Evolutionary conservation across 2,113 vertebrate species (phyloP), one percentile per base, ranked within the genome.

Genomic region (Pelmatolapia mariae): DNA sequence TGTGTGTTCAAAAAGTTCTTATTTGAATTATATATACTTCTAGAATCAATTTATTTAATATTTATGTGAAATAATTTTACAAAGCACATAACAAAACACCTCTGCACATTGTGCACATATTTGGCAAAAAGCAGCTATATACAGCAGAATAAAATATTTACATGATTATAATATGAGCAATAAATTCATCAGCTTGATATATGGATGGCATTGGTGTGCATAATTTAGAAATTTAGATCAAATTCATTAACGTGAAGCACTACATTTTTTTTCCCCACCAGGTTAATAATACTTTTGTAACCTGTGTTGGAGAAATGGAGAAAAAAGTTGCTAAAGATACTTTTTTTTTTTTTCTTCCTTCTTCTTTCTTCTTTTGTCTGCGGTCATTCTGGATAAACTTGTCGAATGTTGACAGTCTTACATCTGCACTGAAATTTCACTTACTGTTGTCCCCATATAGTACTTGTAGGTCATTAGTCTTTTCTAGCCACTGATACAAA

Each of bases 71-170:
- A 88, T 84, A 1, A 79, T 84, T 90, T 90, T 73, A n/a, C 81
- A 80, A 18, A 63, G 19, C 18, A 57, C 24, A 81, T 78, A 85
- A 86, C 22, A 59, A 87, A 87, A 87, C 52, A 76, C 54, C 15
- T 56, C 53, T 76, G 78, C 26, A 91, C 11, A 52, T 29, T 88
- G 47, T 82, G 73, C 79, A 86, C 45, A 90, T 82, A 82, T 92
- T 86, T 87, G 85, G 54, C 82, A 73, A 52, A 83, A 86, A 61
- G 33, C n/a, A 63, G 38, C 22, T 38, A 50, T 59, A 54, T 63
- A 84, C 56, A 84, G 45, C 22, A 7, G 56, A 86, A 85, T 81
- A 52, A 83, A 89, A 50, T 89, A 91, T 91, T 87, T 82, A 91
- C 89, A 92, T 80, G 24, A 80, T 84, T 52, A 43, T 68, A 87